phyloP scores from a whole-genome alignment of 2,888 invertebrate genomes.

The Leptinotarsa tumamoca region DNA sequence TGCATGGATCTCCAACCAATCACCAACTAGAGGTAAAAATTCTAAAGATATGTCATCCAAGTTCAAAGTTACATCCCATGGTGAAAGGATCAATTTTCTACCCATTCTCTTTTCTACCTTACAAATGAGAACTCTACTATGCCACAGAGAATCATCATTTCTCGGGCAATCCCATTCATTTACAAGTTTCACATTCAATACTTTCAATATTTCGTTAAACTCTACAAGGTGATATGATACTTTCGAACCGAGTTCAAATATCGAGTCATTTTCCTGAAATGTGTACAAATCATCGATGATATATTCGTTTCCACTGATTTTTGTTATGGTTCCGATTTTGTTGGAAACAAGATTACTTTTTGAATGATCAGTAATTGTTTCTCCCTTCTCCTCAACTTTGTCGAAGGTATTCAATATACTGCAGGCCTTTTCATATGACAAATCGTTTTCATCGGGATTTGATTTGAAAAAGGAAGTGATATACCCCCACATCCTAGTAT shows the following conservation, averaged over 20 bases:
- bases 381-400: slow-evolving; percentile 22
- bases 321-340: slow-evolving; percentile 72
- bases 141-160: slow-evolving; percentile 58
- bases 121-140: slow-evolving; percentile 61
- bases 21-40: slow-evolving; percentile 78
- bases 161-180: slow-evolving; percentile 66
- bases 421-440: slow-evolving; percentile 54
- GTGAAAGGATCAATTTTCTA: slow-evolving; percentile 67
- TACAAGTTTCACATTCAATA: slow-evolving; percentile 63
- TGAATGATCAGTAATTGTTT: slow-evolving; percentile 13
- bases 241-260: slow-evolving; percentile 70
- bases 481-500: slow-evolving; percentile 28
- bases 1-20: slow-evolving; percentile 76
- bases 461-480: slow-evolving; percentile 15
- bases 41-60: slow-evolving; percentile 73
- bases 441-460: slow-evolving; percentile 39
- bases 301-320: slow-evolving; percentile 67
- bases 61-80: slow-evolving; percentile 71
- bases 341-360: slow-evolving; percentile 39
- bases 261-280: slow-evolving; percentile 67
- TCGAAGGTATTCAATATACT: slow-evolving; percentile 47
- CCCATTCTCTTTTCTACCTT: slow-evolving; percentile 65
- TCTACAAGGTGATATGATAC: slow-evolving; percentile 63
- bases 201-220: slow-evolving; percentile 58
- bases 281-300: slow-evolving; percentile 73